These are phyloP conservation scores for Macrosiphum euphorbiae DNA, from an alignment of 2,888 invertebrate species.

Conservation along the genomic window DNA sequence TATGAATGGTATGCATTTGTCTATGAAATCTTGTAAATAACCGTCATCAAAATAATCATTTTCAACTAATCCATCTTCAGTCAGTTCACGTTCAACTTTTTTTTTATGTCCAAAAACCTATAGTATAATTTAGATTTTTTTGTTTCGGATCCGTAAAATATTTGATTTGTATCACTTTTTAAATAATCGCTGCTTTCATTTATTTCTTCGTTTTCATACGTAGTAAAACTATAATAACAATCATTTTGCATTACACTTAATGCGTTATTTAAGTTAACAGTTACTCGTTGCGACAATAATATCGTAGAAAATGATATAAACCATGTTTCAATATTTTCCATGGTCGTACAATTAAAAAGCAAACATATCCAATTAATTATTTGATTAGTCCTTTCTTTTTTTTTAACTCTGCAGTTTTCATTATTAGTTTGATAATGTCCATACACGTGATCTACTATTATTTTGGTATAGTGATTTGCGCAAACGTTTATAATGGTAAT, in stretches of 20 bases:
- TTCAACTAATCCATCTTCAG: neutral
- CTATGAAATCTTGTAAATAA: neutral
- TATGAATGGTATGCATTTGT: neutral
- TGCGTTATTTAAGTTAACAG: neutral
- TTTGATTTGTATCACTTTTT: neutral
- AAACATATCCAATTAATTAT: too few relatives aligned
- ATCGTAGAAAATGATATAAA: too few relatives aligned
- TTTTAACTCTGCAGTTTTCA: too few relatives aligned
- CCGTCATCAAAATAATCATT: neutral
- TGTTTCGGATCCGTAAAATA: neutral
- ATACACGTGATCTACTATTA: too few relatives aligned
- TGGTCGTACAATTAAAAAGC: too few relatives aligned
- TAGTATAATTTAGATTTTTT: neutral
- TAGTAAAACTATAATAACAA: neutral
- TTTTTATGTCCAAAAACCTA: neutral
- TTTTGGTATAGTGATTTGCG: too few relatives aligned
- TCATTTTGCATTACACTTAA: neutral
- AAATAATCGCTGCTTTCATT: neutral
- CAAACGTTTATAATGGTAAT: too few relatives aligned
- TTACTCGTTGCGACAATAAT: too few relatives aligned
- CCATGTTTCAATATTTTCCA: too few relatives aligned
- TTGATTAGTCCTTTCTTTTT: too few relatives aligned
- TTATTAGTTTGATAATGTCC: too few relatives aligned
- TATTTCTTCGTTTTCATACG: neutral
- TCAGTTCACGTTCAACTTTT: neutral